phyloP scores from a whole-genome alignment of 2,888 invertebrate genomes.

The Dione juno region DNA sequence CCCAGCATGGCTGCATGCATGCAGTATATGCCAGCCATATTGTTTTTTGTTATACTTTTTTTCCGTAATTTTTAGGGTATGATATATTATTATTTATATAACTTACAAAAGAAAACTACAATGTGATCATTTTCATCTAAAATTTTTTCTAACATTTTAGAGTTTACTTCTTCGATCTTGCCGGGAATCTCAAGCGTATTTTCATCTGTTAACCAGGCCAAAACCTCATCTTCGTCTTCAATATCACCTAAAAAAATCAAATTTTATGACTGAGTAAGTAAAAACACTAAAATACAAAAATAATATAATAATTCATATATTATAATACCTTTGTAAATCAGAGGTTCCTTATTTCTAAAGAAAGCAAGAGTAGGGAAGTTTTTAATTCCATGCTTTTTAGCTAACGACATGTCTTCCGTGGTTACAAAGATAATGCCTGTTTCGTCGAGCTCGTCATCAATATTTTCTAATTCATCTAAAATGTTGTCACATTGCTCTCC shows the following conservation, averaged over 20 bases:
- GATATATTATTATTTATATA: slow-evolving; percentile 15
- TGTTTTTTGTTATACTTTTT: too few species aligned
- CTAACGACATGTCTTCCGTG: slow-evolving; percentile 91
- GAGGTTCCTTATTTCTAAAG: slow-evolving; percentile 95
- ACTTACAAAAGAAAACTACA: slow-evolving; percentile 96
- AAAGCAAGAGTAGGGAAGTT: slow-evolving; percentile 93
- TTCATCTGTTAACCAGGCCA: slow-evolving; percentile 96
- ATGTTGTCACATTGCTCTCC: slow-evolving; percentile 94
- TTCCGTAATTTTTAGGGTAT: too few species aligned
- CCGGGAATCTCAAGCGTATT: slow-evolving; percentile 95
- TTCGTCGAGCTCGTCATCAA: slow-evolving; percentile 96
- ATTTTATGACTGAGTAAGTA: neutral
- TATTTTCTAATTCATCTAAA: slow-evolving; percentile 93
- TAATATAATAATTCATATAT: slow-evolving; percentile 3
- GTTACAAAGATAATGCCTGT: slow-evolving; percentile 97
- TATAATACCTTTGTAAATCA: slow-evolving; percentile 87
- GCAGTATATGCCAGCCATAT: too few species aligned
- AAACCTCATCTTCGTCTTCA: slow-evolving; percentile 94
- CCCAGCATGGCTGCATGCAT: too few species aligned
- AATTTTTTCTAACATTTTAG: slow-evolving; percentile 94
- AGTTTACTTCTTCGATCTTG: slow-evolving; percentile 95
- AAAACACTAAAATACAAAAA: neutral
- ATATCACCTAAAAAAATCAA: slow-evolving; percentile 86
- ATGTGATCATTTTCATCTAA: slow-evolving; percentile 93
- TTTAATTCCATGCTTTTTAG: slow-evolving; percentile 93